A percentile compares a stretch with the other conserved stretches of the same genome.
These are phyloP conservation scores for Lycia hirtaria DNA, from an alignment of 2,888 invertebrate genomes.

Conservation along the genomic window DNA sequence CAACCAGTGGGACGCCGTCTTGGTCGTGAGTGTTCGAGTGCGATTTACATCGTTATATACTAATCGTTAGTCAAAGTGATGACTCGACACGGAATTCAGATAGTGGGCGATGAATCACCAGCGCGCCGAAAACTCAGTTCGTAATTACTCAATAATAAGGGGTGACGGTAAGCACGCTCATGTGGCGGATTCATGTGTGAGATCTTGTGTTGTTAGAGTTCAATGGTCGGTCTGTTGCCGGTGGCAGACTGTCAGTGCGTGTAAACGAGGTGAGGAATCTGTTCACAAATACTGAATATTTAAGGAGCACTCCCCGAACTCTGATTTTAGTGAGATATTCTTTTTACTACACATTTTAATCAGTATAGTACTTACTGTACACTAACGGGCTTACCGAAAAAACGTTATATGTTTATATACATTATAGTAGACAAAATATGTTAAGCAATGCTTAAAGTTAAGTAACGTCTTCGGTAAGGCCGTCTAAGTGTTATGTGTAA, in stretches of 20 bases:
- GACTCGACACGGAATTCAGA: not conserved
- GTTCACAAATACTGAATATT: too few species aligned
- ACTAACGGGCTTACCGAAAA: too few species aligned
- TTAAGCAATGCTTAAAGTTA: too few species aligned
- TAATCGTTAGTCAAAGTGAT: not conserved
- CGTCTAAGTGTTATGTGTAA: too few species aligned
- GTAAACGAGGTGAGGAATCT: too few species aligned
- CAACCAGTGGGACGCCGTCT: constrained; percentile 74
- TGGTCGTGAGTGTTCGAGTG: constrained; percentile 69
- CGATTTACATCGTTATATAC: not conserved
- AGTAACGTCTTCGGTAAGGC: too few species aligned
- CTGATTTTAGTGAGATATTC: too few species aligned
- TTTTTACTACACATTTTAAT: too few species aligned
- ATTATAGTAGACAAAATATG: too few species aligned
- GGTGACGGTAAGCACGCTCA: not conserved
- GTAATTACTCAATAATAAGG: not conserved
- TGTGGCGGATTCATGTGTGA: not conserved
- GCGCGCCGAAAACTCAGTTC: not conserved
- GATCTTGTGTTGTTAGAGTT: not conserved
- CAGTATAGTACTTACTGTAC: too few species aligned
- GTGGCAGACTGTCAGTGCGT: not conserved
- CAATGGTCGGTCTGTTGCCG: not conserved
- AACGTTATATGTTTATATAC: too few species aligned
- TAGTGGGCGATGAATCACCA: not conserved
- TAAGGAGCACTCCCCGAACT: too few species aligned